Evolutionary conservation across 2,113 vertebrate genomes (phyloP).

Genomic region (Gasterosteus nipponicus): DNA sequence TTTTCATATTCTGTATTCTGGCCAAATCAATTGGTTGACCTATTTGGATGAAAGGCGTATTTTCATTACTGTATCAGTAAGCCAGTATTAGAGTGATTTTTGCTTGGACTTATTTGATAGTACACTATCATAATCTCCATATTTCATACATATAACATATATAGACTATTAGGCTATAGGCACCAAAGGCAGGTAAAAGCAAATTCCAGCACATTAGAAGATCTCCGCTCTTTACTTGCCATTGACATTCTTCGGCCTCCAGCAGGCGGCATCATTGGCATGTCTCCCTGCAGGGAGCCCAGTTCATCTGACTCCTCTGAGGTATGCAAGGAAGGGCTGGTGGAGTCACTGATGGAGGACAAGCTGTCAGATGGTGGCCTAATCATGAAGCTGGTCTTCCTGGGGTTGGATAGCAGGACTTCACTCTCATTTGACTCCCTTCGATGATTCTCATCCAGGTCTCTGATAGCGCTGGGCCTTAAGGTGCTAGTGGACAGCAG

Average conservation of each 20-base stretch:
- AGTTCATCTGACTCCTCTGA: constrained; percentile 86
- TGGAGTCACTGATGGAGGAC: constrained; percentile 79
- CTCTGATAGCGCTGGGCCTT: constrained; percentile 71
- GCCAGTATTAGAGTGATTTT: not conserved
- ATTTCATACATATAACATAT: not conserved
- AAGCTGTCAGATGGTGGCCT: constrained; percentile 84
- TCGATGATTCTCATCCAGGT: constrained; percentile 71
- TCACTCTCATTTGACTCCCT: constrained; percentile 81
- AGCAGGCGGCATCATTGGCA: constrained; percentile 80
- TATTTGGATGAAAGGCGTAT: not conserved
- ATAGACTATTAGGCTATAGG: not conserved
- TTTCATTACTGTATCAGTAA: not conserved
- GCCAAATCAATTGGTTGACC: not conserved
- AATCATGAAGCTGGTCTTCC: constrained; percentile 86
- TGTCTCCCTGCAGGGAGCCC: constrained; percentile 77
- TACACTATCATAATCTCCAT: not conserved
- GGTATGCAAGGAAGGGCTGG: constrained; percentile 78
- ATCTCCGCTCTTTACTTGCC: constrained; percentile 82
- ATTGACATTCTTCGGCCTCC: constrained; percentile 87
- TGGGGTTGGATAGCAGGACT: constrained; percentile 66
- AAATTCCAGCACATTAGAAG: not conserved
- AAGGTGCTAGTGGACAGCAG: constrained; percentile 55
- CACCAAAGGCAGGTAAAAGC: not conserved
- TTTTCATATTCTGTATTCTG: not conserved
- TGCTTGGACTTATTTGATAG: not conserved